These are phyloP conservation scores for Oncorhynchus tshawytscha DNA, from an alignment of 2,113 vertebrate genomes.

Conservation along the genomic window DNA sequence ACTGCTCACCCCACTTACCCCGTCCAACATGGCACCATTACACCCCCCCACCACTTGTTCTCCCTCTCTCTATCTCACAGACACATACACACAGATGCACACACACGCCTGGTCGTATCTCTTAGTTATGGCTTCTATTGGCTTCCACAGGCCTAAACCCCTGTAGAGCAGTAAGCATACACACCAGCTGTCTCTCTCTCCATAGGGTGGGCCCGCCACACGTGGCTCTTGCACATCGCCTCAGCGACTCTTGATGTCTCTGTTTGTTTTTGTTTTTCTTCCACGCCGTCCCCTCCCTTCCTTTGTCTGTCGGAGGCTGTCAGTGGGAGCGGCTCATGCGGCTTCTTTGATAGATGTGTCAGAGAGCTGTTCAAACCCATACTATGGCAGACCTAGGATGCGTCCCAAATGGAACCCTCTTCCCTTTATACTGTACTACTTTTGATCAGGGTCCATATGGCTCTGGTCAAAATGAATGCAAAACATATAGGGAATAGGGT, in stretches of 20 bases:
- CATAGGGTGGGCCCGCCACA: constrained; percentile 58
- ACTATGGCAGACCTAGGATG: background rate
- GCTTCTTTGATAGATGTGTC: constrained; percentile 26
- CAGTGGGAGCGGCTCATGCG: constrained; percentile 30
- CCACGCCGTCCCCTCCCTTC: constrained; percentile 29
- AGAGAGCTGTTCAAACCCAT: constrained; percentile 1
- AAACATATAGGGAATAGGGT: too few species aligned
- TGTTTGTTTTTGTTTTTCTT: constrained; percentile 64
- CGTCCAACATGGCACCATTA: background rate
- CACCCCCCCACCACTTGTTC: constrained; percentile 4
- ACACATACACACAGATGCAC: too few species aligned
- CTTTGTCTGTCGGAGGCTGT: constrained; percentile 44
- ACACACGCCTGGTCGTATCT: constrained; percentile 13
- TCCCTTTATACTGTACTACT: too few species aligned
- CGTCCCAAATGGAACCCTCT: too few species aligned
- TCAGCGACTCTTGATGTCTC: constrained; percentile 65
- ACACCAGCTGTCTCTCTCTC: constrained; percentile 65
- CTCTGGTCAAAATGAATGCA: too few species aligned
- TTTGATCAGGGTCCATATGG: too few species aligned
- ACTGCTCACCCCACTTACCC: constrained; percentile 61
- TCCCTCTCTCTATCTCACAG: constrained; percentile 13
- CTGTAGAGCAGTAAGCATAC: constrained; percentile 61
- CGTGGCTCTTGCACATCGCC: constrained; percentile 52
- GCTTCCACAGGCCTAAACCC: constrained; percentile 47
- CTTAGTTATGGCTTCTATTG: constrained; percentile 26